Percentiles rank a stretch among this genome's conserved stretches.
These are phyloP conservation scores for Euphonia xanthogaster DNA, from an alignment of 2,797 vertebrate species.

Conservation along the genomic window DNA sequence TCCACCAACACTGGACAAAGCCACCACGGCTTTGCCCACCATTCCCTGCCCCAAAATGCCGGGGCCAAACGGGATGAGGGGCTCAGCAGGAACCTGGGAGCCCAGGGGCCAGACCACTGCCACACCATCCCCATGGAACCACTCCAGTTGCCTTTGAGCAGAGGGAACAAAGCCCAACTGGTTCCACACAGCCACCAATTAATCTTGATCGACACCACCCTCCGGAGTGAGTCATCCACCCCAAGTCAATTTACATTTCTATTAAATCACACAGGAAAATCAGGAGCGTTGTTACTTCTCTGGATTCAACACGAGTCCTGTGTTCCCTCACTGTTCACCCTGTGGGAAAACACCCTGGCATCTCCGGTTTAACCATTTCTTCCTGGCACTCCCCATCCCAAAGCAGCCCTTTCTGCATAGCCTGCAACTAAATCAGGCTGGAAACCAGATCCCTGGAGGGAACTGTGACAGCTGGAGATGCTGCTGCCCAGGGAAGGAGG, in stretches of 20 bases:
- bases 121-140: neutral
- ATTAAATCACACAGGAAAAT: slow-evolving; percentile 76
- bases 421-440: slow-evolving; percentile 12
- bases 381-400: neutral
- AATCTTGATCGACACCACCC: slow-evolving; percentile 60
- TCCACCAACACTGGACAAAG: neutral
- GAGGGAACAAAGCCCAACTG: slow-evolving; percentile 69
- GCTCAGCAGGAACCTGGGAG: neutral
- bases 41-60: accelerated
- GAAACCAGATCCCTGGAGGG: neutral
- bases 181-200: slow-evolving; percentile 18
- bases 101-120: accelerated
- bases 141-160: neutral
- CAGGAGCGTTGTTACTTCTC: slow-evolving; percentile 57
- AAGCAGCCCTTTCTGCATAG: neutral
- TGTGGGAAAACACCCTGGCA: slow-evolving; percentile 52
- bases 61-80: accelerated
- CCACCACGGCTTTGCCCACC: neutral
- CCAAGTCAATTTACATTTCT: slow-evolving; percentile 71
- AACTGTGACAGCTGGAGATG: neutral
- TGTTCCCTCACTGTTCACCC: neutral
- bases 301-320: neutral
- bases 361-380: slow-evolving; percentile 13
- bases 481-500: neutral
- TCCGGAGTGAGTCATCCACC: slow-evolving; percentile 9